Percentiles rank a stretch among this genome's conserved stretches.
phyloP scores from a whole-genome alignment of 2,797 vertebrate genomes.

The Pangasius macronema region DNA sequence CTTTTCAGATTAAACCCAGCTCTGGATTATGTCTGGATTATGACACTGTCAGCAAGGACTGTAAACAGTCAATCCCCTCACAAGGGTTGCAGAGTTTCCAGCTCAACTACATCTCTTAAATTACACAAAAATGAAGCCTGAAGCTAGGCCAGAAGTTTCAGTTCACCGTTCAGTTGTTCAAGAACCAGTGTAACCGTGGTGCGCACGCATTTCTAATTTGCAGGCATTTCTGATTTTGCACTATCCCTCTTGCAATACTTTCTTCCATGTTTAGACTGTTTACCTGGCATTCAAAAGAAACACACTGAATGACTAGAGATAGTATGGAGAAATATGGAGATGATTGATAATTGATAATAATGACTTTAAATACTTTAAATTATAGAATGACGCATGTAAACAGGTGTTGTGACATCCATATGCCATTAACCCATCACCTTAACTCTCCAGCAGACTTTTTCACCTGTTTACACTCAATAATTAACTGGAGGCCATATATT shows the following conservation, averaged over 20 bases:
- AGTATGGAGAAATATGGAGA: background rate
- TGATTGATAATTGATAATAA: background rate
- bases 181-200: background rate
- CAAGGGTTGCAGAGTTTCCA: background rate
- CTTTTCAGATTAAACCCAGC: background rate
- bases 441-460: background rate
- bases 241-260: background rate
- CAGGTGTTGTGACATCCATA: background rate
- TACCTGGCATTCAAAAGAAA: background rate
- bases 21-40: conserved; percentile 15
- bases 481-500: background rate
- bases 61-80: too few relatives aligned
- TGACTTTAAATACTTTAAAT: background rate
- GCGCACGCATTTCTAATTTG: background rate
- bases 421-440: background rate
- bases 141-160: background rate
- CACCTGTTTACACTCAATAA: background rate
- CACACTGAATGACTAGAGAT: background rate
- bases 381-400: background rate
- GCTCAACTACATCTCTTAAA: background rate
- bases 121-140: background rate
- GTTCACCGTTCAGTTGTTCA: background rate
- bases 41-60: background rate
- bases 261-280: background rate
- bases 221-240: background rate